These are phyloP conservation scores for Steromphala cineraria DNA, from an alignment of 2,888 invertebrate genomes.

Conservation along the genomic window DNA sequence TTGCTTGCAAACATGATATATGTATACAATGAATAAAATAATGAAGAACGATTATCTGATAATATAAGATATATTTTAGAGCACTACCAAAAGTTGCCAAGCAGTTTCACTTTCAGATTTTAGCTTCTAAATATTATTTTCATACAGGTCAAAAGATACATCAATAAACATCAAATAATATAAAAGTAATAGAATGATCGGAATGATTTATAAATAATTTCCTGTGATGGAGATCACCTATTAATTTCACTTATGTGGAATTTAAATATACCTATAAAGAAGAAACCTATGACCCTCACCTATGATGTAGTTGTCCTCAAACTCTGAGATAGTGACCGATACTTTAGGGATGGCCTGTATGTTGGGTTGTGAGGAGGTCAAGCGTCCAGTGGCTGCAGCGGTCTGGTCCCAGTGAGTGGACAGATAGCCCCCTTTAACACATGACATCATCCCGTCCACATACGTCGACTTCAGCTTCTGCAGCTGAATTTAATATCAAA, in stretches of 20 bases:
- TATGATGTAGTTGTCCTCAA: conserved; percentile 50
- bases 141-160: no score
- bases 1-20: no score
- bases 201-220: not conserved
- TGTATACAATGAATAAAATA: no score
- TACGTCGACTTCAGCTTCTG: conserved; percentile 72
- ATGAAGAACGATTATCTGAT: no score
- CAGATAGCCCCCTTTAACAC: conserved; percentile 53
- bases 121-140: no score
- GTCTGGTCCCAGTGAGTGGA: conserved; percentile 71
- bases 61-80: no score
- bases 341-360: conserved; percentile 71
- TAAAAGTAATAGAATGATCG: no score
- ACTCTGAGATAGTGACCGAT: conserved; percentile 54
- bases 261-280: not conserved
- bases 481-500: conserved; percentile 43
- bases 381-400: conserved; percentile 69
- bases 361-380: conserved; percentile 70
- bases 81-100: no score
- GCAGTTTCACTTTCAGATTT: no score
- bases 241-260: not conserved
- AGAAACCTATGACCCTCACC: conserved; percentile 37
- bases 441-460: conserved; percentile 67
- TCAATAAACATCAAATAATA: no score
- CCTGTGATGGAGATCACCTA: not conserved